These are phyloP conservation scores for Dryococelus australis DNA, from an alignment of 2,888 invertebrate species.

Conservation along the genomic window DNA sequence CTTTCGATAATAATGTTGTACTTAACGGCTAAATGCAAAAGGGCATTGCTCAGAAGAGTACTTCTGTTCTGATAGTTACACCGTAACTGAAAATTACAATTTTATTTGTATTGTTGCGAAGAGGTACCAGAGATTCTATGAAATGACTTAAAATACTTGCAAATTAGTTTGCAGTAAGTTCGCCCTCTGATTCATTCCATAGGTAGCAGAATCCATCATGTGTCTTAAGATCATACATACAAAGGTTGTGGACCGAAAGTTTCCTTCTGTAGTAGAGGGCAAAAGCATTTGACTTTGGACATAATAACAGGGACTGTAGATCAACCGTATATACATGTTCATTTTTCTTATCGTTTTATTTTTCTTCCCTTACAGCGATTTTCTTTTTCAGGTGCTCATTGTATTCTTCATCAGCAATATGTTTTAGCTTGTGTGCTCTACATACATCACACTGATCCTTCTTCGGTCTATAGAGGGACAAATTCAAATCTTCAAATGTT, in stretches of 20 bases:
- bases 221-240: conserved; percentile 23
- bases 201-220: conserved; percentile 23
- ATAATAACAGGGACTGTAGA: conserved; percentile 17
- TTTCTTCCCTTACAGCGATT: no score
- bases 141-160: conserved; percentile 23
- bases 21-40: not conserved
- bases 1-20: not conserved
- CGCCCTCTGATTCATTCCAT: conserved; percentile 17
- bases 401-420: not conserved
- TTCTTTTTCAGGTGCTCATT: no score
- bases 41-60: conserved; percentile 19
- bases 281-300: conserved; percentile 7
- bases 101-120: conserved; percentile 21
- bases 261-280: conserved; percentile 23
- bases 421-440: conserved; percentile 1
- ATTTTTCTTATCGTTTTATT: not conserved
- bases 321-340: conserved; percentile 3
- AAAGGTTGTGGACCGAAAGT: conserved; percentile 12
- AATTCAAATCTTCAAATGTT: not conserved
- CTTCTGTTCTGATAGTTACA: conserved; percentile 23
- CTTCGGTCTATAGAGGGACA: not conserved
- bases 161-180: not conserved
- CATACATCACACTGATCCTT: not conserved
- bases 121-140: conserved; percentile 17
- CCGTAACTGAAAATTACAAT: not conserved